Evolutionary conservation across 1,140 invertebrate species (phyloP).

Genomic region (Bactericera cockerelli): DNA sequence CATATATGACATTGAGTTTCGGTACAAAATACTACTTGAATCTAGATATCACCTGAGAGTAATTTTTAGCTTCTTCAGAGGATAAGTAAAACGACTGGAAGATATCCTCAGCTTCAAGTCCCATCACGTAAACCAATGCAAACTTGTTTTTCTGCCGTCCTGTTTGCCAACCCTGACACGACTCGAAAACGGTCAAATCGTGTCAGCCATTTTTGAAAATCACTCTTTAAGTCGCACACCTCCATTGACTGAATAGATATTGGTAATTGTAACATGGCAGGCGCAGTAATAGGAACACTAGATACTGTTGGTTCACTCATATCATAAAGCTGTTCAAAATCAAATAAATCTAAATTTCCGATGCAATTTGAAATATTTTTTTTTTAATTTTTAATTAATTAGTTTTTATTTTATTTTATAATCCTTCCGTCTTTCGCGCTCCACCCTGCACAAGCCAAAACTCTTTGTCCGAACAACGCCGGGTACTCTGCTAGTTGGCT

Average conservation of each 20-base stretch:
- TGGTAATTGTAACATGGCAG: no score
- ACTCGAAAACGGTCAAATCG: background rate
- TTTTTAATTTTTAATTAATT: no score
- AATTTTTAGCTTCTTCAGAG: background rate
- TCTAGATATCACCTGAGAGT: background rate
- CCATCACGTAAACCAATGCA: background rate
- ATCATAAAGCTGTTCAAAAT: no score
- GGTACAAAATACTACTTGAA: slow-evolving; percentile 19
- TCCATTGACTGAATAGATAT: background rate
- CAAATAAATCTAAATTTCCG: no score
- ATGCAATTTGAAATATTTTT: no score
- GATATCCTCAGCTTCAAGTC: slow-evolving; percentile 2
- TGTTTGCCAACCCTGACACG: background rate
- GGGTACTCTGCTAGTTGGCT: no score
- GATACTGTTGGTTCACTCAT: no score
- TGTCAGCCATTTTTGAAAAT: background rate
- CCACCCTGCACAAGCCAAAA: no score
- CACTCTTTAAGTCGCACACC: background rate
- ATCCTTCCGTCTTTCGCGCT: no score
- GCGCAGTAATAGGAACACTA: no score
- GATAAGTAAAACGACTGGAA: background rate
- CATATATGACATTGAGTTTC: slow-evolving; percentile 22
- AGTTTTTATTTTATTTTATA: no score
- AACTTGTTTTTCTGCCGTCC: background rate
- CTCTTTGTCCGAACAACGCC: no score